Percentiles rank a stretch among this genome's conserved stretches.
These are phyloP conservation scores for Diprion similis DNA, from an alignment of 1,140 invertebrate genomes.

Conservation along the genomic window DNA sequence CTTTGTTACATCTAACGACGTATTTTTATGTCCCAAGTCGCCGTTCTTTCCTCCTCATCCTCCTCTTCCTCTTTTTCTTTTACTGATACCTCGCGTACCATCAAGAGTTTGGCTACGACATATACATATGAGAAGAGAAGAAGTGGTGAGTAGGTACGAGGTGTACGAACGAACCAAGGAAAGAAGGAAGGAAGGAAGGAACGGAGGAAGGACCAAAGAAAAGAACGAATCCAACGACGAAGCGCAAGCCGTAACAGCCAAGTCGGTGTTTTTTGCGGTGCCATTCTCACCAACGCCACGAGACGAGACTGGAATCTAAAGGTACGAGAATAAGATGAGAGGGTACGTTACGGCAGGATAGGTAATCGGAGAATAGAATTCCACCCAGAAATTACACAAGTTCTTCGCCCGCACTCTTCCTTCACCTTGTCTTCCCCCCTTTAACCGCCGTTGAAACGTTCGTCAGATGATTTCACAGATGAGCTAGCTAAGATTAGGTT, in stretches of 20 bases:
- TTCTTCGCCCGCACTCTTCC: not conserved
- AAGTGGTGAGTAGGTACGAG: no score
- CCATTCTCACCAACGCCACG: no score
- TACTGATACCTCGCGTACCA: not conserved
- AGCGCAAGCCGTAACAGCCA: not conserved
- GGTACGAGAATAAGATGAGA: no score
- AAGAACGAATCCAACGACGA: not conserved
- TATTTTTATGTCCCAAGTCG: constrained; percentile 7
- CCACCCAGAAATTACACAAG: not conserved
- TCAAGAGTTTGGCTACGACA: not conserved
- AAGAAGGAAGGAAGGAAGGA: no score
- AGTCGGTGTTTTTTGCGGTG: not conserved
- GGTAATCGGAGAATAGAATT: not conserved
- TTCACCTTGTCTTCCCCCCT: not conserved
- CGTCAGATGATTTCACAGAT: constrained; percentile 21
- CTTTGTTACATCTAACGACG: not conserved
- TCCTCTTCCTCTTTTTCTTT: not conserved
- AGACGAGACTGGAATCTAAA: no score
- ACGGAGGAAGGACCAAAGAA: not conserved
- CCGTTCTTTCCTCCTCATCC: not conserved
- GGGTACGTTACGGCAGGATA: no score
- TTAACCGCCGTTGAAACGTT: not conserved
- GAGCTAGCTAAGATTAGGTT: constrained; percentile 42
- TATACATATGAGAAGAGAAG: no score
- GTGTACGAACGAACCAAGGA: no score